These are phyloP conservation scores for Nymphalis polychloros DNA, from an alignment of 2,888 invertebrate species.

Conservation along the genomic window DNA sequence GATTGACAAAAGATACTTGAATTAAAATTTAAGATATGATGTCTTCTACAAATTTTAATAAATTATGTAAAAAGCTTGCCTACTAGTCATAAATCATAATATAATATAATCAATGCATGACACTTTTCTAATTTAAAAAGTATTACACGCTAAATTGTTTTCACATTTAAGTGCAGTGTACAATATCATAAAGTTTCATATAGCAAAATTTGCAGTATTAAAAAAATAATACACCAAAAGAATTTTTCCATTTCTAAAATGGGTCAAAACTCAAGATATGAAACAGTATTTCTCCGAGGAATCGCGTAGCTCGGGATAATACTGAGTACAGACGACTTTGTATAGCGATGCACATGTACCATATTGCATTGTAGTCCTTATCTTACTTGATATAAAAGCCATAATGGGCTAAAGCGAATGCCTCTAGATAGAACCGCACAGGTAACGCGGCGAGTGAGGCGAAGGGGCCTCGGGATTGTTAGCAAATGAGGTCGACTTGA, in stretches of 20 bases:
- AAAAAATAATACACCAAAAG: slow-evolving; percentile 18
- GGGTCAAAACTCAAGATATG: slow-evolving; percentile 31
- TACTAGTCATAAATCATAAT: too few relatives aligned
- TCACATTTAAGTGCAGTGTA: background rate
- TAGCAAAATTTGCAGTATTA: slow-evolving; percentile 4
- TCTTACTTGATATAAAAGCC: slow-evolving; percentile 22
- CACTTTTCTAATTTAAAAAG: background rate
- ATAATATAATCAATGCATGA: background rate
- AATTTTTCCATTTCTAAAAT: slow-evolving; percentile 28
- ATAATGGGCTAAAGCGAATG: slow-evolving; percentile 25
- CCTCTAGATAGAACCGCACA: slow-evolving; percentile 17
- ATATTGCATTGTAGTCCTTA: slow-evolving; percentile 28
- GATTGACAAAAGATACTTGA: too few relatives aligned
- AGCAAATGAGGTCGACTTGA: slow-evolving; percentile 36
- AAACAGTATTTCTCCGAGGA: slow-evolving; percentile 26
- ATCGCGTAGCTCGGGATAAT: slow-evolving; percentile 25
- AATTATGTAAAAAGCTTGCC: too few relatives aligned
- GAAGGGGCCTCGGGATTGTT: slow-evolving; percentile 35
- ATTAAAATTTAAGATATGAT: too few relatives aligned
- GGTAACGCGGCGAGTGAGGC: slow-evolving; percentile 23
- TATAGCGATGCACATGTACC: slow-evolving; percentile 1
- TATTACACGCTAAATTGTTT: background rate
- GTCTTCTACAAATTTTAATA: too few relatives aligned
- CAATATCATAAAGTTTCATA: background rate
- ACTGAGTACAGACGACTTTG: slow-evolving; percentile 20